Conservation (phyloP, 1,140 invertebrate genomes). For the Brachionus calyciflorus region DNA sequence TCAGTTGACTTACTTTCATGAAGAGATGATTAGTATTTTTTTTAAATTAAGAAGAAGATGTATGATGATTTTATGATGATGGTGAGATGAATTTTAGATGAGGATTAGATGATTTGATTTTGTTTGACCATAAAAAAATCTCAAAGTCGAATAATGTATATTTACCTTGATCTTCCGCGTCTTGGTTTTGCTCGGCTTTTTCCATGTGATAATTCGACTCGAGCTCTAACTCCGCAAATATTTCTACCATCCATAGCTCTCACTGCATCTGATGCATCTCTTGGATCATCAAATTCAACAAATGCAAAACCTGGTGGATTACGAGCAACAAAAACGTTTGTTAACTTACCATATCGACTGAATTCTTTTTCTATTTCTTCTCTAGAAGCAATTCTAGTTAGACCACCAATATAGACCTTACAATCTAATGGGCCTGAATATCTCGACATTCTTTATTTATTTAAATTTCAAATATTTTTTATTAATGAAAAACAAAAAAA, state of each 20-base stretch:
- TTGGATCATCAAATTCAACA: conserved; percentile 88
- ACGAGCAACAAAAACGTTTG: conserved; percentile 89
- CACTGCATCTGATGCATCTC: conserved; percentile 91
- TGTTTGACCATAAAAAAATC: background rate
- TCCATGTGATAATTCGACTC: conserved; percentile 86
- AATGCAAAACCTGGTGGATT: conserved; percentile 82
- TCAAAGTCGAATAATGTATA: background rate
- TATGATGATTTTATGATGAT: no score
- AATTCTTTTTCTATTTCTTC: conserved; percentile 73
- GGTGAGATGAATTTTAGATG: no score
- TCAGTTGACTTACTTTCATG: no score
- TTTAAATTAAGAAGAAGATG: no score
- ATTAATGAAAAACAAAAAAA: background rate
- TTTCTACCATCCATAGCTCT: conserved; percentile 84
- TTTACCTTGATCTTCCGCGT: background rate
- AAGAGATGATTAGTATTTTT: no score
- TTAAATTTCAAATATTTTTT: background rate
- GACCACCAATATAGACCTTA: conserved; percentile 93
- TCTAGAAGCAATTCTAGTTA: conserved; percentile 62
- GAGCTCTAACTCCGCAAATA: conserved; percentile 78
- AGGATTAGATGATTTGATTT: background rate
- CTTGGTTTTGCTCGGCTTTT: background rate
- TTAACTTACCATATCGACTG: conserved; percentile 84
- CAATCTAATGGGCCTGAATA: conserved; percentile 66
- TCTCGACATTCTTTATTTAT: background rate